A percentile compares a stretch with the other conserved stretches of the same genome.
phyloP scores from a whole-genome alignment of 2,113 vertebrate genomes.

The Bostrychus sinensis region DNA sequence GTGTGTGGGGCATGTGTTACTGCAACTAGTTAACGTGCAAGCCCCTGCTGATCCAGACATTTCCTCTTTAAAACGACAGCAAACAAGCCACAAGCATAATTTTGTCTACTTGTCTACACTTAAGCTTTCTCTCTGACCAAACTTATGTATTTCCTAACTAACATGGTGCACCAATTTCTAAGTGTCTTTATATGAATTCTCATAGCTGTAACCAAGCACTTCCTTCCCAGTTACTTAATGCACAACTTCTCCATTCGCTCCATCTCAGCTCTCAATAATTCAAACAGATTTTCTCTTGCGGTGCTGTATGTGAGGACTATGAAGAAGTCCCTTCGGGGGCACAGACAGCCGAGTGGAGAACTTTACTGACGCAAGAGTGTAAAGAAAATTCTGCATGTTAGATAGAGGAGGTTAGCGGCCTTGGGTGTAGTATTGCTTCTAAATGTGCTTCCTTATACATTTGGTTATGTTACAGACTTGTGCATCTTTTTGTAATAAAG shows the following conservation, averaged over 20 bases:
- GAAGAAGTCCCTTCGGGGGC: slow-evolving; percentile 31
- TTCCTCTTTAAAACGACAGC: slow-evolving; percentile 53
- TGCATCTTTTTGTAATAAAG: neutral
- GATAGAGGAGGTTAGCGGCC: slow-evolving; percentile 6
- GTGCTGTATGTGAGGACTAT: slow-evolving; percentile 24
- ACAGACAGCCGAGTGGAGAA: slow-evolving; percentile 10
- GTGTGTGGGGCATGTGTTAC: slow-evolving; percentile 36
- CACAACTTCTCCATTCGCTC: slow-evolving; percentile 33
- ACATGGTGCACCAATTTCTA: slow-evolving; percentile 1
- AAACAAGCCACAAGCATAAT: slow-evolving; percentile 57
- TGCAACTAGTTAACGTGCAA: slow-evolving; percentile 53
- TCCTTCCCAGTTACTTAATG: slow-evolving; percentile 13
- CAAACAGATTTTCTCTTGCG: slow-evolving; percentile 48
- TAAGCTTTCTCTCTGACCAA: slow-evolving; percentile 13
- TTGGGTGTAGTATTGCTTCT: neutral
- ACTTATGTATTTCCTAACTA: neutral
- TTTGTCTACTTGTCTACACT: slow-evolving; percentile 24
- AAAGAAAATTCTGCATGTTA: slow-evolving; percentile 16
- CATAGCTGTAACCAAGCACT: neutral
- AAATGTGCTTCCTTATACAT: slow-evolving; percentile 9
- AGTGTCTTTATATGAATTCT: slow-evolving; percentile 5
- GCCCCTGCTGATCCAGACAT: slow-evolving; percentile 41
- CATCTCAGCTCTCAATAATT: slow-evolving; percentile 64
- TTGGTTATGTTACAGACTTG: neutral
- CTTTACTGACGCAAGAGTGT: slow-evolving; percentile 27